Evolutionary conservation across 2,888 invertebrate genomes (phyloP), one percentile per base, ranked within the genome.

Genomic region (Nesidiocoris tenuis): DNA sequence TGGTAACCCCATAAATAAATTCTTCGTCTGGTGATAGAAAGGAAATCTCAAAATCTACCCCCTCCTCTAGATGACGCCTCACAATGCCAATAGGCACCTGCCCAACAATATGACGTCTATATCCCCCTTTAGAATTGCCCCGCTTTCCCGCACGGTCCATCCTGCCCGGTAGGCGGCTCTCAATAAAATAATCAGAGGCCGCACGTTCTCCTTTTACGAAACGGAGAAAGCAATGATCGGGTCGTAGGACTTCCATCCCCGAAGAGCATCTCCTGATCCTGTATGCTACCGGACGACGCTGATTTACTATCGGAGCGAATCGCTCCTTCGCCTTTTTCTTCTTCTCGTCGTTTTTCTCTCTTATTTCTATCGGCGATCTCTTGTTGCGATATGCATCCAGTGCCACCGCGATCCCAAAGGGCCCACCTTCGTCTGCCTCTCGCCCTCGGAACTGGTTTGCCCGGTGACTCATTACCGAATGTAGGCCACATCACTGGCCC

Each of bases 391-490:
- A 3, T 39, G 39, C 39, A 39, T 39, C 39, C 39, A 39, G 39
- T 39, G 39, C 39, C 39, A 39, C 39, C 39, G 39, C n/a, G 39
- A 39, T 39, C 39, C 12, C n/a, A n/a, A 39, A 39, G 39, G 39
- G 39, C 39, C 39, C 39, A 39, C 39, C 39, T 39, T 39, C 39
- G 39, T 39, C 39, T 39, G 3, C 39, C 39, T 39, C 39, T 39
- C 39, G 39, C 5, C 39, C 39, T 39, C 19, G 59, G 59, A 59
- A 59, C 59, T 59, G 59, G 59, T 59, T 59, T 59, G 17, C 12
- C 39, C 3, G 25, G 25, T 65, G 65, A 65, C 65, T 65, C 65
- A 65, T 65, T 65, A 65, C 65, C 65, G 65, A 65, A 65, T 65
- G 65, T 65, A 65, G 65, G 65, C 65, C 65, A 65, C 65, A 24